Percentiles rank a stretch among this genome's conserved stretches.
These are phyloP conservation scores for Drosophila virilis DNA, from an alignment of 1,140 invertebrate species.

Conservation along the genomic window DNA sequence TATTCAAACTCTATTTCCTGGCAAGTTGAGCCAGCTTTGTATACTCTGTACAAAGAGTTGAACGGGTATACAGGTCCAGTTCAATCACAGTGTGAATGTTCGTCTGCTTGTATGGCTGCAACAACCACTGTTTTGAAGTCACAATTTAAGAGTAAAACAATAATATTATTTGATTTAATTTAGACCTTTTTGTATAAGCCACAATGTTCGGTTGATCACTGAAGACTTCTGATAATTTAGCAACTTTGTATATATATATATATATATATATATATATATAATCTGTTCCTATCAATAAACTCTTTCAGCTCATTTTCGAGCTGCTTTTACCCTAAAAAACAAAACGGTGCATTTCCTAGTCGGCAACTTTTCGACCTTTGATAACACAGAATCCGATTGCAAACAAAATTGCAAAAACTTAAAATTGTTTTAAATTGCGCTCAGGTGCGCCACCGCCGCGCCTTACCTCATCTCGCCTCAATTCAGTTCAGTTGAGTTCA, in stretches of 20 bases:
- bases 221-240: too few relatives aligned
- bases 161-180: too few relatives aligned
- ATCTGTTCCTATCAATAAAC: too few relatives aligned
- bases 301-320: background rate
- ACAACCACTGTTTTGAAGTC: too few relatives aligned
- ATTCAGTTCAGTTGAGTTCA: slow-evolving; percentile 5
- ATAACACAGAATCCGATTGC: slow-evolving; percentile 61
- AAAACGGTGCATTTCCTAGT: background rate
- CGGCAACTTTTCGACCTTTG: background rate
- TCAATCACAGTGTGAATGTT: background rate
- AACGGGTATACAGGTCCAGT: background rate
- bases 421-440: slow-evolving; percentile 63
- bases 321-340: background rate
- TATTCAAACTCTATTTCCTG: slow-evolving; percentile 45
- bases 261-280: too few relatives aligned
- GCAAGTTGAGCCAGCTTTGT: slow-evolving; percentile 53
- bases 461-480: background rate
- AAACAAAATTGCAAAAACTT: slow-evolving; percentile 62
- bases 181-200: too few relatives aligned
- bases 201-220: too few relatives aligned
- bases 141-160: too few relatives aligned
- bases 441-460: slow-evolving; percentile 12
- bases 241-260: too few relatives aligned
- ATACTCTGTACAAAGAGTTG: slow-evolving; percentile 1
- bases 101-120: too few relatives aligned